phyloP scores from a whole-genome alignment of 2,888 invertebrate species.

The Aleiodes testaceus region DNA sequence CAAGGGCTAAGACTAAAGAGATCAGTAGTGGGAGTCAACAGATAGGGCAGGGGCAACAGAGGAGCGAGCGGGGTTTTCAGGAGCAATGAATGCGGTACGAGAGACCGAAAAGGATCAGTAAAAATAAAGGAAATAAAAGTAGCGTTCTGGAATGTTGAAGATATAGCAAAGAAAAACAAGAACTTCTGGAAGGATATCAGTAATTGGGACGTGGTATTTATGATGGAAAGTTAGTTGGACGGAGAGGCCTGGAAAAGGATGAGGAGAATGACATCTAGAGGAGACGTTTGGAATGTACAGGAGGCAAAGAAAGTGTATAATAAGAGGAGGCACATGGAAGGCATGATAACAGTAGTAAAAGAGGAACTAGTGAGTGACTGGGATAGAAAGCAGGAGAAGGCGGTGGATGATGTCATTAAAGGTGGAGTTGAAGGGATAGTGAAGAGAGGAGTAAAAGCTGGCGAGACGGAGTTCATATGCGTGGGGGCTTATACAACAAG shows the following conservation, averaged over 20 bases:
- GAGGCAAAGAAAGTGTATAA: neutral
- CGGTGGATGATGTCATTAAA: neutral
- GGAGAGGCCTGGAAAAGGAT: slow-evolving; percentile 2
- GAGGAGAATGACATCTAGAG: neutral
- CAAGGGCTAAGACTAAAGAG: neutral
- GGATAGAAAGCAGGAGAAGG: neutral
- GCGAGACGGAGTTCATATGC: neutral
- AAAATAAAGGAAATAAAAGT: slow-evolving; percentile 32
- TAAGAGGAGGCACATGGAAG: slow-evolving; percentile 9
- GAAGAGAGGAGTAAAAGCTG: slow-evolving; percentile 4
- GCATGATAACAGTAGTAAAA: slow-evolving; percentile 16
- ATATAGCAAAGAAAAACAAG: slow-evolving; percentile 4
- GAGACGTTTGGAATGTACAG: neutral
- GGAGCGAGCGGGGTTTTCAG: slow-evolving; percentile 22
- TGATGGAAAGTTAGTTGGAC: neutral
- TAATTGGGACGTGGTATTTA: slow-evolving; percentile 14
- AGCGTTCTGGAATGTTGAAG: slow-evolving; percentile 31
- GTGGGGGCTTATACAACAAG: neutral
- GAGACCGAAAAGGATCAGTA: slow-evolving; percentile 25
- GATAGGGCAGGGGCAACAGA: too few species aligned
- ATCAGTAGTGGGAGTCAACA: slow-evolving; percentile 44
- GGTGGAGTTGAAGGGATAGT: slow-evolving; percentile 9
- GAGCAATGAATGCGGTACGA: slow-evolving; percentile 28
- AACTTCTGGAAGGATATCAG: neutral
- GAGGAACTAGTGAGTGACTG: neutral